Conservation (phyloP, 2,888 invertebrate genomes). For the Pharmacophagus antenor region DNA sequence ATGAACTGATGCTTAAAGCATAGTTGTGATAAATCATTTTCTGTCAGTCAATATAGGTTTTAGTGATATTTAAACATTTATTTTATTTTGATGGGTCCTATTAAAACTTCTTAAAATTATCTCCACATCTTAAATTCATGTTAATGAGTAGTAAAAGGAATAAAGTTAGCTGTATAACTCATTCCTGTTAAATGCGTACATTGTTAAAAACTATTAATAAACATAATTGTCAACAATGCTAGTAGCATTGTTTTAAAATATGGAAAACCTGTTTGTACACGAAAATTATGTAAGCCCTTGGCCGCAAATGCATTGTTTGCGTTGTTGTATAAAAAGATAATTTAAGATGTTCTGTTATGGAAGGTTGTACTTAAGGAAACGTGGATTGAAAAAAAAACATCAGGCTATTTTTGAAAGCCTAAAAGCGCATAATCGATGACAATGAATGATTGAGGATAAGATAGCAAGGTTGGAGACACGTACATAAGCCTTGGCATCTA, state of each 20-base stretch:
- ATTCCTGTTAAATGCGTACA: not conserved
- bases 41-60: too few relatives aligned
- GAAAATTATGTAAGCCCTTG: constrained; percentile 1
- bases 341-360: constrained; percentile 2
- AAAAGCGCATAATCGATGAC: constrained; percentile 17
- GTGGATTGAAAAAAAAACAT: not conserved
- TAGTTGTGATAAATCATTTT: too few relatives aligned
- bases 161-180: not conserved
- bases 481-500: constrained; percentile 26
- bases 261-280: not conserved
- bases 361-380: constrained; percentile 8
- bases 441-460: constrained; percentile 31
- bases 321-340: not conserved
- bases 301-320: not conserved
- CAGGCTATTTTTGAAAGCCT: constrained; percentile 9
- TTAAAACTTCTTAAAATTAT: too few relatives aligned
- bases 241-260: not conserved
- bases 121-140: too few relatives aligned
- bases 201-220: not conserved
- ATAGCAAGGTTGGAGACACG: constrained; percentile 19
- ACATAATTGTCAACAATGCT: not conserved
- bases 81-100: too few relatives aligned
- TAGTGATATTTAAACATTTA: too few relatives aligned
- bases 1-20: too few relatives aligned
- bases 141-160: not conserved